Conservation (phyloP, 2,113 vertebrate genomes). For the Silurus meridionalis region DNA sequence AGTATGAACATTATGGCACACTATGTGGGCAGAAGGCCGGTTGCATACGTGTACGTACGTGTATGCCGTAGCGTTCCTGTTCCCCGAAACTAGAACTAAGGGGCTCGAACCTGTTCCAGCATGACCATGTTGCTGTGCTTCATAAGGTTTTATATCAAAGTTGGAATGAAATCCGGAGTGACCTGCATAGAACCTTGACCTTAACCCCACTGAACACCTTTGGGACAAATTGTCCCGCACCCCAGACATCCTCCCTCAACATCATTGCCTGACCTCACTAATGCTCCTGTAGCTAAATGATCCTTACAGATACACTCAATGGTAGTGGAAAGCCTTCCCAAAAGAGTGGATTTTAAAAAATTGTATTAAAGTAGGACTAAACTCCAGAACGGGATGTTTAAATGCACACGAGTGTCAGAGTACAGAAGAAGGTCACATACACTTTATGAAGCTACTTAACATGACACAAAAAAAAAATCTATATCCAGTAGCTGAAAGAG, state of each 20-base stretch:
- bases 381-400: not conserved
- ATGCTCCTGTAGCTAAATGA: not conserved
- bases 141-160: not conserved
- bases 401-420: not conserved
- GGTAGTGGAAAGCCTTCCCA: not conserved
- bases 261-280: not conserved
- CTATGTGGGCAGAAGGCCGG: not conserved
- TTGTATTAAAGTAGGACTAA: not conserved
- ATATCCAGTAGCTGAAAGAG: not conserved
- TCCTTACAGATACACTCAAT: not conserved
- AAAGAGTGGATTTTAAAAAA: not conserved
- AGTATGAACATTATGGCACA: not conserved
- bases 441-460: too few relatives aligned
- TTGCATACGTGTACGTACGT: not conserved
- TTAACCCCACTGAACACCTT: not conserved
- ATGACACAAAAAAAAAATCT: not conserved
- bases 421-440: too few relatives aligned
- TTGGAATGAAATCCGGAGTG: not conserved
- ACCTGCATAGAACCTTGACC: too few relatives aligned
- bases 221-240: not conserved
- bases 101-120: not conserved
- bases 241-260: not conserved
- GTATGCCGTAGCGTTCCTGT: not conserved
- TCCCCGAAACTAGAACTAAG: not conserved
- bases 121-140: not conserved